Base-by-base conservation (phyloP, 2,888 invertebrate genomes). In the Autographa gamma region DNA sequence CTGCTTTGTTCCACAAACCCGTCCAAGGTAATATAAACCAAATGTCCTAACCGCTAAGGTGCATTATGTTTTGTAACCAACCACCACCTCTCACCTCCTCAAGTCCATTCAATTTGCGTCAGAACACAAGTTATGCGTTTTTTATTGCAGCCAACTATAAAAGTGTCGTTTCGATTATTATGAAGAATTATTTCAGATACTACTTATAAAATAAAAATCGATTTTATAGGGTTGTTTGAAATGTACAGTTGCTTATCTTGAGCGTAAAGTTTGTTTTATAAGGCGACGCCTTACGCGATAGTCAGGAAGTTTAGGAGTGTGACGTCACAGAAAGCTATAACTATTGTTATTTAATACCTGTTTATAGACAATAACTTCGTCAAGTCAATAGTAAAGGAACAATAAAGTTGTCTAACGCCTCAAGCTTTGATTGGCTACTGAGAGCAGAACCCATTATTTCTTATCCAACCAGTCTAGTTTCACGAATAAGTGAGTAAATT, bases 91-190 rank as follows among this genome's bases (percentile, higher is more conserved):
- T 88, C 86, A 87, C 89, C 88, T 84, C 85, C 86, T 81, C 69
- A 72, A 82, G 79, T 83, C 85, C 91, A 93, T 94, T 93, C 93
- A 94, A 94, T 94, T 94, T 93, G 89, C 88, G 89, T 85, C 90
- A 88, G 81, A 85, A 79, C 82, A 88, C 90, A 89, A 90, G 92
- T 94, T 93, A 94, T 93, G 91, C 88, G 90, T 93, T 94, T 94
- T 94, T 95, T 94, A 95, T 94, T 94, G 90, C 90, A 86, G 73
- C 83, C 86, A 79, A 88, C 93, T 89, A 94, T 93, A 93, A 93
- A 93, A 92, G 81, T 88, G 92, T 90, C 90, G 85, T 89, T 88
- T 89, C 87, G 86, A 90, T 93, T 88, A 89, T 89, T 91, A 89
- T 88, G 84, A 88, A 77, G 82, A 85, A 88, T 88, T 85, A 86